A percentile compares a stretch with the other conserved stretches of the same genome.
Conservation (phyloP, 2,113 vertebrate genomes). For the Pseudolaguvia tuberculata region DNA sequence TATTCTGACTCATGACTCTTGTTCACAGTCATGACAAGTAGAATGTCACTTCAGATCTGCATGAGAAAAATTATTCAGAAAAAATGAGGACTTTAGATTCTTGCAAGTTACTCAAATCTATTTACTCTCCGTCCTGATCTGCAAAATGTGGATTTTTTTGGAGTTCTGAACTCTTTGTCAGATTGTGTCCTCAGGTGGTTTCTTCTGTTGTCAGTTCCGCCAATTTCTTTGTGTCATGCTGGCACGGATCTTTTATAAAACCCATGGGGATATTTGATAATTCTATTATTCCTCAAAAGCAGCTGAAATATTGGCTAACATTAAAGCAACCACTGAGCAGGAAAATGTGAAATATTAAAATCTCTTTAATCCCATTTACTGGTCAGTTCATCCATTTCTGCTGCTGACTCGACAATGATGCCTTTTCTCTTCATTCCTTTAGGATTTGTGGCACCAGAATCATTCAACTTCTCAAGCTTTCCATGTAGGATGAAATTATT, state of each 20-base stretch:
- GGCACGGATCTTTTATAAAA: neutral
- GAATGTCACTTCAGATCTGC: too few species aligned
- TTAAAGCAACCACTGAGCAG: neutral
- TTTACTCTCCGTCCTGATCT: neutral
- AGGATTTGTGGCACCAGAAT: slow-evolving; percentile 42
- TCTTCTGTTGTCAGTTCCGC: slow-evolving; percentile 31
- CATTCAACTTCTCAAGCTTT: slow-evolving; percentile 35
- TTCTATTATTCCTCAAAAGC: neutral
- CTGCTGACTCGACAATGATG: neutral
- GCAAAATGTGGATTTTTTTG: neutral
- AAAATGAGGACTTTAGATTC: neutral
- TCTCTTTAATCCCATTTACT: neutral
- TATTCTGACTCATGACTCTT: too few species aligned
- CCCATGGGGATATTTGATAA: neutral
- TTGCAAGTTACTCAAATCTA: neutral
- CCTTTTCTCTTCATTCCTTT: slow-evolving; percentile 13
- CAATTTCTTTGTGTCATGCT: slow-evolving; percentile 1
- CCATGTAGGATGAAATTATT: neutral
- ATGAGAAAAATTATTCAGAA: too few species aligned
- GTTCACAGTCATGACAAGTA: too few species aligned
- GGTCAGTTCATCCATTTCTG: slow-evolving; percentile 47
- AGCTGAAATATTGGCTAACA: neutral
- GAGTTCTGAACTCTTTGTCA: slow-evolving; percentile 6
- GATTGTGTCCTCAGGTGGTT: slow-evolving; percentile 4
- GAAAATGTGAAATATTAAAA: slow-evolving; percentile 7